Evolutionary conservation across 1,140 invertebrate species (phyloP).

Genomic region (Meloidogyne floridensis): DNA sequence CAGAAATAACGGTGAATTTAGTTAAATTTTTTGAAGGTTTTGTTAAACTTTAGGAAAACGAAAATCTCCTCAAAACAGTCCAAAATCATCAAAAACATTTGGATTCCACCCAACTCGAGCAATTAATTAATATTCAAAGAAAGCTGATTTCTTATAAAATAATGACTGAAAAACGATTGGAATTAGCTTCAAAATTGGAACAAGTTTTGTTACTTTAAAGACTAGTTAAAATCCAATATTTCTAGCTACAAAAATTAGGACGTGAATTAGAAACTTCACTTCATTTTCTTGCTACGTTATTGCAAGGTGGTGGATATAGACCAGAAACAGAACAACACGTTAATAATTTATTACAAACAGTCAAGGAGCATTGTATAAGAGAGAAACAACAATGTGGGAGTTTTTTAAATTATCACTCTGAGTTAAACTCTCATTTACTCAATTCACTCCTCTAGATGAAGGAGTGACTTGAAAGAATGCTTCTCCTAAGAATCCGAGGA

Average conservation of each 20-base stretch:
- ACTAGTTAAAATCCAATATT: neutral
- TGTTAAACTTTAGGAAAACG: slow-evolving; percentile 35
- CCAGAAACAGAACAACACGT: slow-evolving; percentile 47
- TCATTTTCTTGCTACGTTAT: slow-evolving; percentile 47
- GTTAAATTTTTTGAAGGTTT: neutral
- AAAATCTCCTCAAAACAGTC: slow-evolving; percentile 18
- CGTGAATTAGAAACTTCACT: slow-evolving; percentile 57
- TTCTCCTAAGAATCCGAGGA: no score
- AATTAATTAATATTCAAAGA: slow-evolving; percentile 4
- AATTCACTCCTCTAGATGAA: no score
- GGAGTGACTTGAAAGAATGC: no score
- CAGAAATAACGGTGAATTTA: slow-evolving; percentile 47
- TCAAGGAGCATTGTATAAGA: slow-evolving; percentile 50
- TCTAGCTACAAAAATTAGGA: slow-evolving; percentile 51
- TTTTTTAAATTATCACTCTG: no score
- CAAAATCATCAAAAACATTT: slow-evolving; percentile 48
- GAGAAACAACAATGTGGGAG: slow-evolving; percentile 47
- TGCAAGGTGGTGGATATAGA: slow-evolving; percentile 43
- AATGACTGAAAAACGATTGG: slow-evolving; percentile 18
- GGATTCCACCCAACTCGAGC: slow-evolving; percentile 15
- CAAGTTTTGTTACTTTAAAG: slow-evolving; percentile 12
- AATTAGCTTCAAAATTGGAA: slow-evolving; percentile 34
- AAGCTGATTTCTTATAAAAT: neutral
- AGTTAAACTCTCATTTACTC: no score
- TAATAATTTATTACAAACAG: slow-evolving; percentile 56